Conservation (phyloP, 2,888 invertebrate genomes). For the Archips xylosteana region DNA sequence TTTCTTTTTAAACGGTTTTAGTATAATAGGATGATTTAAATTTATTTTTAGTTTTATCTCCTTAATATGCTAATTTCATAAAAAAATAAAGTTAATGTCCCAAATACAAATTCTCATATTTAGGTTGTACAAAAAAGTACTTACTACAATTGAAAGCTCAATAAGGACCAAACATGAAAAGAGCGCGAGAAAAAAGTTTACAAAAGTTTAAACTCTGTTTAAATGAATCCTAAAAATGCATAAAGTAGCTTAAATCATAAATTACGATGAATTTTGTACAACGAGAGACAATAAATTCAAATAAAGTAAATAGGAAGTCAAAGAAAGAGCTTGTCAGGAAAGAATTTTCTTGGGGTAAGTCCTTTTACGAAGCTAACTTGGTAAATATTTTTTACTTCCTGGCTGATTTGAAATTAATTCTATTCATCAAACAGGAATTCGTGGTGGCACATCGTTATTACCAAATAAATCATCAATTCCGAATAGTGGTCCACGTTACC, state of each 20-base stretch:
- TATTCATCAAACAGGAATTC: conserved; percentile 60
- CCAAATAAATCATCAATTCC: conserved; percentile 53
- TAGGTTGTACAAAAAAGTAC: too few species aligned
- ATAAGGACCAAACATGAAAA: background rate
- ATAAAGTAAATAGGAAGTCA: conserved; percentile 50
- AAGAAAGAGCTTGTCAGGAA: conserved; percentile 68
- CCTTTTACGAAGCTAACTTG: too few species aligned
- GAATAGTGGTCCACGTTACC: conserved; percentile 68
- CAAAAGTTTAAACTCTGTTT: background rate
- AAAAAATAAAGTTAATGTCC: too few species aligned
- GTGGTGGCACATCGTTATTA: conserved; percentile 58
- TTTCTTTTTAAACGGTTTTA: too few species aligned
- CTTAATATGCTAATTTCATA: too few species aligned
- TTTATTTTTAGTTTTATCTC: too few species aligned
- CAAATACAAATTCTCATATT: too few species aligned
- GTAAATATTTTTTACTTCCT: background rate
- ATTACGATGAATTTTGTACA: conserved; percentile 74
- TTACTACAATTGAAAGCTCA: background rate
- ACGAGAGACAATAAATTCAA: conserved; percentile 58
- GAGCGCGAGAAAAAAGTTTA: conserved; percentile 18
- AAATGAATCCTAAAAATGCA: too few species aligned
- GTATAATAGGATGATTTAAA: too few species aligned
- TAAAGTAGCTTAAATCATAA: background rate
- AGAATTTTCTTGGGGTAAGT: conserved; percentile 63
- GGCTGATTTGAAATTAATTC: conserved; percentile 10